These are phyloP conservation scores for Lamellibrachia columna DNA, from an alignment of 2,888 invertebrate species.

Conservation along the genomic window DNA sequence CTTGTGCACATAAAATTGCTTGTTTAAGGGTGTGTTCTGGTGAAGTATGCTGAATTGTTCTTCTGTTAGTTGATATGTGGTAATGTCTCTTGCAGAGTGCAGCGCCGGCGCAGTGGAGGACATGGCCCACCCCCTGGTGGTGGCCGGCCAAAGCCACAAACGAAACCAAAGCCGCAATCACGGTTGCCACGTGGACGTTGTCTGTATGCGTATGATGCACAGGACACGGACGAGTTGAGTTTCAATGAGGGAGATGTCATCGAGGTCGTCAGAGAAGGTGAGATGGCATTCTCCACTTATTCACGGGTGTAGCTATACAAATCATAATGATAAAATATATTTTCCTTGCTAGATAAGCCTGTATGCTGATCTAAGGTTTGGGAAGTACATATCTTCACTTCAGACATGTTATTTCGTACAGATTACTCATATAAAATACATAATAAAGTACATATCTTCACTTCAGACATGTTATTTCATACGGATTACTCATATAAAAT, in stretches of 20 bases:
- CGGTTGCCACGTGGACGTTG: conserved; percentile 66
- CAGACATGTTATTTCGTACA: too few relatives aligned
- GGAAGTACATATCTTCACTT: too few relatives aligned
- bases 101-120: conserved; percentile 22
- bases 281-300: neutral
- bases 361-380: too few relatives aligned
- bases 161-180: conserved; percentile 52
- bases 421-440: too few relatives aligned
- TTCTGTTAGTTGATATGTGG: neutral
- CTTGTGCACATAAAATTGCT: neutral
- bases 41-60: neutral
- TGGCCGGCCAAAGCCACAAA: conserved; percentile 64
- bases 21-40: neutral
- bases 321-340: too few relatives aligned
- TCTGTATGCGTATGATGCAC: conserved; percentile 74
- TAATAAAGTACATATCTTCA: too few relatives aligned
- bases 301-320: too few relatives aligned
- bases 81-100: conserved; percentile 23
- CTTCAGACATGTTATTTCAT: too few relatives aligned
- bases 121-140: conserved; percentile 60
- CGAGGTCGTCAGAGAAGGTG: conserved; percentile 68
- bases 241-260: conserved; percentile 73
- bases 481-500: too few relatives aligned
- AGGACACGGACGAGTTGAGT: conserved; percentile 74
- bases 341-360: too few relatives aligned